phyloP scores from a whole-genome alignment of 2,797 vertebrate species.

The Ataeniobius toweri region DNA sequence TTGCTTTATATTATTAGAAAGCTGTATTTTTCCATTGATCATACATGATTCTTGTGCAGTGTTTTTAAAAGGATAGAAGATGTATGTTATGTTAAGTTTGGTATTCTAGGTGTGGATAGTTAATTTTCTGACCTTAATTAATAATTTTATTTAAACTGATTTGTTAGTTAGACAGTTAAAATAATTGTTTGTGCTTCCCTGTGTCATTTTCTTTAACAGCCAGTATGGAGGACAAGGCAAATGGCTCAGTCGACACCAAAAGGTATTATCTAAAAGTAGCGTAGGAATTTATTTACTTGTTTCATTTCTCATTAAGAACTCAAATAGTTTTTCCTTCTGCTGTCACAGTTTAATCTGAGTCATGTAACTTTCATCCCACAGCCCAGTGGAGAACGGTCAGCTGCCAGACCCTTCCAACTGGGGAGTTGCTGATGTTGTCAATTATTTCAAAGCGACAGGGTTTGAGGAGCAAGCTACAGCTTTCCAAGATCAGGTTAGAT shows the following conservation, averaged over 20 bases:
- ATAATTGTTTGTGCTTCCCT: background rate
- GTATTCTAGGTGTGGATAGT: background rate
- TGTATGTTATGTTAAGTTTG: background rate
- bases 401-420: constrained; percentile 93
- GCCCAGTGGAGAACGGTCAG: constrained; percentile 92
- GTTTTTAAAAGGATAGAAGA: background rate
- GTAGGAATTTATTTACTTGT: background rate
- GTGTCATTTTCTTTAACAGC: constrained; percentile 58
- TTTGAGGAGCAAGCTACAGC: constrained; percentile 96
- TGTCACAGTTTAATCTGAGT: constrained; percentile 5
- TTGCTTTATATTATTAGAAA: background rate
- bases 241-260: constrained; percentile 93
- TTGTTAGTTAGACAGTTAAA: background rate
- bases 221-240: constrained; percentile 95
- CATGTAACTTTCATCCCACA: constrained; percentile 55
- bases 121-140: background rate
- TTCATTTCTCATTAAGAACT: background rate
- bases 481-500: constrained; percentile 94
- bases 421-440: constrained; percentile 94
- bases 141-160: background rate
- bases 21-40: background rate
- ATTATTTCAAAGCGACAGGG: constrained; percentile 96
- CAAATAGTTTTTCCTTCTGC: background rate
- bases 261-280: constrained; percentile 80
- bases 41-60: background rate